A percentile compares a stretch with the other conserved stretches of the same genome.
phyloP scores from a whole-genome alignment of 2,888 invertebrate genomes.

The Drosophila testacea region DNA sequence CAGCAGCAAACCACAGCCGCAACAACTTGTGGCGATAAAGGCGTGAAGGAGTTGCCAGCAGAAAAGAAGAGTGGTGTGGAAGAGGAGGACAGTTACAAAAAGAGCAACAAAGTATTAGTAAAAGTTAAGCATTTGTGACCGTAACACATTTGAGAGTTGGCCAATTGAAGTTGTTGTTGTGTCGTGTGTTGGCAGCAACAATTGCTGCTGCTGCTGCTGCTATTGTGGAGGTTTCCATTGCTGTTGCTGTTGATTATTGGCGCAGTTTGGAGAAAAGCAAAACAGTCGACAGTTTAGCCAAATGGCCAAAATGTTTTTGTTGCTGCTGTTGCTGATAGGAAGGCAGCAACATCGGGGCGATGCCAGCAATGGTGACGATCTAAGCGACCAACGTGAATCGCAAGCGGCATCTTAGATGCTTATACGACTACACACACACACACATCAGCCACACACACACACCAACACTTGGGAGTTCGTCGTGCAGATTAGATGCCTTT shows the following conservation, averaged over 20 bases:
- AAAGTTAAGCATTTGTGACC: constrained; percentile 82
- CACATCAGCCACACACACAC: constrained; percentile 25
- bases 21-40: constrained; percentile 52
- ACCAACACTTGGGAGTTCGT: constrained; percentile 33
- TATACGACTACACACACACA: constrained; percentile 54
- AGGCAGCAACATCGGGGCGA: constrained; percentile 51
- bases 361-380: constrained; percentile 76
- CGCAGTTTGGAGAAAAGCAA: constrained; percentile 48
- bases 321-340: constrained; percentile 25
- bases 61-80: constrained; percentile 6
- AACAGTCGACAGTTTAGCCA: constrained; percentile 53
- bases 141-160: constrained; percentile 73
- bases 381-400: constrained; percentile 69
- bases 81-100: constrained; percentile 7
- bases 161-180: constrained; percentile 52
- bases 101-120: constrained; percentile 73
- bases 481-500: constrained; percentile 74
- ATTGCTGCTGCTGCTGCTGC: constrained; percentile 32
- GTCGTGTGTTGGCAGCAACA: constrained; percentile 42
- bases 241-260: constrained; percentile 62
- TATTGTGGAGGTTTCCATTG: neutral
- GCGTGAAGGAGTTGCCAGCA: constrained; percentile 53
- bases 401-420: constrained; percentile 79
- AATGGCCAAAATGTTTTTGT: constrained; percentile 49
- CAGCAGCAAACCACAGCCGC: constrained; percentile 24